Evolutionary conservation across 2,888 invertebrate genomes (phyloP), one percentile per base, ranked within the genome.

Genomic region (Amblyjoppa fuscipennis): DNA sequence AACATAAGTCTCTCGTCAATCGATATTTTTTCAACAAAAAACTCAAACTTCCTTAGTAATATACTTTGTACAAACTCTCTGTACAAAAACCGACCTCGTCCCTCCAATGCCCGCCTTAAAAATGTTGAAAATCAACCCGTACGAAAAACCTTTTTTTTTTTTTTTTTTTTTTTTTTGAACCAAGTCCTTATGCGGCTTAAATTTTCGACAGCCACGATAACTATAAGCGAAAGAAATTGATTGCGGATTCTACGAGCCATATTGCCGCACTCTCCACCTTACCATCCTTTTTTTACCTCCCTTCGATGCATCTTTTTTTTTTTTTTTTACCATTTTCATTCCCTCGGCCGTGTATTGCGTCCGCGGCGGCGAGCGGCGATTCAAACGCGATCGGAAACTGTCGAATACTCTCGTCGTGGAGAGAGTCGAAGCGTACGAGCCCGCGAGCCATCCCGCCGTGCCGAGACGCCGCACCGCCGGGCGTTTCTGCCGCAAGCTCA

Each of bases 311-410:
- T 20, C 20, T 20, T 20, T 20, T 20, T 20, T 20, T 20, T 20
- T 20, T 20, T 20, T 73, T 56, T 71, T 34, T 0, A 3, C 7
- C 20, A 16, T 20, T 56, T 56, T 56, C 25, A 34, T 56, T 56
- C 11, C 6, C 38, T 34, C 53, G 7, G 34, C 20, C n/a, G 9
- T 9, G 34, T 38, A 61, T 61, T 31, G 61, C 41, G 34, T 34
- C n/a, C 64, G 66, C 6, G 16, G 64, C 16, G 16, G 34, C 31
- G 28, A 28, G 66, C n/a, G 9, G 76, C 45, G 41, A 68, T 76
- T 76, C 51, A 66, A 38, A 41, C 76, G 61, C 61, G 66, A 76
- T 76, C 66, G 34, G 53, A 77, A 53, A 77, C 31, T 41, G 53
- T 41, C 66, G 51, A 77, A 77, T 68, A 56, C 49, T 56, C 76